Evolutionary conservation across 2,888 invertebrate genomes (phyloP).

Genomic region (Prosopocoilus inquinatus): DNA sequence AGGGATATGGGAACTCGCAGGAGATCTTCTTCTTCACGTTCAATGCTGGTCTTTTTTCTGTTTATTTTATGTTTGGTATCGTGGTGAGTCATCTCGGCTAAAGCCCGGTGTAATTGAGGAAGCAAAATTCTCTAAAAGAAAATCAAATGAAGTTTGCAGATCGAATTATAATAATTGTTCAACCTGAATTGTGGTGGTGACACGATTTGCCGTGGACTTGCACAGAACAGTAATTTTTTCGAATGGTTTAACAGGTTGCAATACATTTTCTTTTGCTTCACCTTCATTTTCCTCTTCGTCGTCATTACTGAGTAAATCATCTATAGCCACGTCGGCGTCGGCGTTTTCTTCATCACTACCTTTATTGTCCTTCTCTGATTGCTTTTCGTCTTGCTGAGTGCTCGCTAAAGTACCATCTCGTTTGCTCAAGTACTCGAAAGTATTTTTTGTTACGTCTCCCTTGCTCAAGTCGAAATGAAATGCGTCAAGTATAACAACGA

Average conservation of each 20-base stretch:
- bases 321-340: conserved; percentile 30
- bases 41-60: conserved; percentile 63
- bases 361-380: conserved; percentile 33
- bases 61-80: conserved; percentile 79
- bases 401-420: not conserved
- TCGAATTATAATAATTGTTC: conserved; percentile 6
- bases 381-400: conserved; percentile 8
- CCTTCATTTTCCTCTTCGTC: conserved; percentile 30
- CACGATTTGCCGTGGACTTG: conserved; percentile 71
- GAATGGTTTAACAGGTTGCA: conserved; percentile 30
- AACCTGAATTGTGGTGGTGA: conserved; percentile 56
- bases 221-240: conserved; percentile 54
- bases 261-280: conserved; percentile 34
- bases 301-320: conserved; percentile 31
- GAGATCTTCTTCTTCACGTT: conserved; percentile 88
- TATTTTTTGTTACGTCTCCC: conserved; percentile 42
- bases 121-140: conserved; percentile 69
- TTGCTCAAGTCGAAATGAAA: conserved; percentile 89
- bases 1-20: conserved; percentile 88
- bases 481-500: conserved; percentile 78
- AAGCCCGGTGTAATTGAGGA: conserved; percentile 74
- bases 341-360: conserved; percentile 43
- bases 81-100: conserved; percentile 68
- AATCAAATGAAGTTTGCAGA: too few relatives aligned
- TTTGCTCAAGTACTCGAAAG: too few relatives aligned